phyloP scores from a whole-genome alignment of 2,888 invertebrate genomes.

The Cryptosula pallasiana region DNA sequence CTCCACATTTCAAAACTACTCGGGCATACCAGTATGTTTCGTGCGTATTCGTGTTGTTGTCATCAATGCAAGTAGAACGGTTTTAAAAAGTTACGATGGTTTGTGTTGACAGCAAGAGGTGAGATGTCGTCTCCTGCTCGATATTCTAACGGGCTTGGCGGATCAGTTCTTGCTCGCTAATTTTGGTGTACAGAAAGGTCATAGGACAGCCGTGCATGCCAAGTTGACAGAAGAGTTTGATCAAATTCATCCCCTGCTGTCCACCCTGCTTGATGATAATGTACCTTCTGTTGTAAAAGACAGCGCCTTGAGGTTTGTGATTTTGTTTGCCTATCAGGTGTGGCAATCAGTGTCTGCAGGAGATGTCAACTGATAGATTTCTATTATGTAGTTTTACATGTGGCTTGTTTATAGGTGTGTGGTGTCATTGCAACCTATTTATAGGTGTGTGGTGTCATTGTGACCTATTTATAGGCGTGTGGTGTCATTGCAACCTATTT shows the following conservation, averaged over 20 bases:
- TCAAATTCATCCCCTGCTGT: background rate
- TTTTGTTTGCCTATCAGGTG: no score
- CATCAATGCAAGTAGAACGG: no score
- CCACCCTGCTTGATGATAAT: background rate
- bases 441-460: no score
- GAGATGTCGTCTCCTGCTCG: conserved; percentile 65
- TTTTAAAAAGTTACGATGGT: no score
- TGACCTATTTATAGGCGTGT: no score
- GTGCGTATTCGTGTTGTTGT: no score
- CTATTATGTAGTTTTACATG: no score
- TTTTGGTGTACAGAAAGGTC: background rate
- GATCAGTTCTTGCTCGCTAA: conserved; percentile 40
- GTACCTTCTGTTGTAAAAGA: conserved; percentile 35
- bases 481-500: no score
- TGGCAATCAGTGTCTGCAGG: conserved; percentile 34
- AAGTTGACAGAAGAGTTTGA: background rate
- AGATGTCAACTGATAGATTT: conserved; percentile 39
- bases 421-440: no score
- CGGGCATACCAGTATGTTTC: background rate
- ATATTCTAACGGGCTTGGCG: conserved; percentile 79
- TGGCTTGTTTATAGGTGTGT: no score
- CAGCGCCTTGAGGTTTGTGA: conserved; percentile 32
- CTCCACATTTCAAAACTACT: conserved; percentile 58
- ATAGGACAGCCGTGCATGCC: background rate
- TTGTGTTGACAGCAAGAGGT: background rate